phyloP scores from a whole-genome alignment of 2,888 invertebrate species.

The Heliconius erato region DNA sequence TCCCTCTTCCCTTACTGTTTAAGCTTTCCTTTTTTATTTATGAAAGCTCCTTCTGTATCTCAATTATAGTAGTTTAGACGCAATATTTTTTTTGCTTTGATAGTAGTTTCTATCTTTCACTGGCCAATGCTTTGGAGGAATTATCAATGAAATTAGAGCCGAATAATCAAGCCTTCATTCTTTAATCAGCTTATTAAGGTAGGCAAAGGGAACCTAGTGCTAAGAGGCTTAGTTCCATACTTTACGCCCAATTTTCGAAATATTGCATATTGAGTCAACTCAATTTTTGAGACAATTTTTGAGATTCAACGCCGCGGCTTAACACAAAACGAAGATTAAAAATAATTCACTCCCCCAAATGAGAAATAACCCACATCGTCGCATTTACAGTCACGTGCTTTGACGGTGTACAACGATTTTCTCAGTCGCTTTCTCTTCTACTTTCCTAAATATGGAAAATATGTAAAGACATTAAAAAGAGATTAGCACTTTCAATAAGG shows the following conservation, averaged over 20 bases:
- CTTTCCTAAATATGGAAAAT: not conserved
- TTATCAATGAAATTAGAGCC: not conserved
- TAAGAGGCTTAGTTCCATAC: not conserved
- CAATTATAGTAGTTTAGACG: not conserved
- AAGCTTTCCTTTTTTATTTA: conserved; percentile 15
- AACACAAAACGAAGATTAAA: not conserved
- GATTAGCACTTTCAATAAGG: not conserved
- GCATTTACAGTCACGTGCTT: not conserved
- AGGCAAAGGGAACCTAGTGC: not conserved
- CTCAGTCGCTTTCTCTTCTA: not conserved
- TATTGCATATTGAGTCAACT: no score
- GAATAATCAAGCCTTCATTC: not conserved
- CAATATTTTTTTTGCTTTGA: not conserved
- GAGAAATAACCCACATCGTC: not conserved
- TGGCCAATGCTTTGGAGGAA: not conserved
- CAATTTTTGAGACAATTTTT: no score
- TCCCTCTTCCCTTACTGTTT: conserved; percentile 39
- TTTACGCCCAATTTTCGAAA: not conserved
- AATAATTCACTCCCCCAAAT: not conserved
- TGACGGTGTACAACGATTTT: no score
- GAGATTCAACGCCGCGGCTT: no score
- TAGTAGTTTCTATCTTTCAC: not conserved
- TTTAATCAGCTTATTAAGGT: not conserved
- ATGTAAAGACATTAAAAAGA: not conserved
- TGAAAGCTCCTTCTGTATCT: not conserved